Evolutionary conservation across 2,113 vertebrate species (phyloP).

Genomic region (Burhinus bistriatus): DNA sequence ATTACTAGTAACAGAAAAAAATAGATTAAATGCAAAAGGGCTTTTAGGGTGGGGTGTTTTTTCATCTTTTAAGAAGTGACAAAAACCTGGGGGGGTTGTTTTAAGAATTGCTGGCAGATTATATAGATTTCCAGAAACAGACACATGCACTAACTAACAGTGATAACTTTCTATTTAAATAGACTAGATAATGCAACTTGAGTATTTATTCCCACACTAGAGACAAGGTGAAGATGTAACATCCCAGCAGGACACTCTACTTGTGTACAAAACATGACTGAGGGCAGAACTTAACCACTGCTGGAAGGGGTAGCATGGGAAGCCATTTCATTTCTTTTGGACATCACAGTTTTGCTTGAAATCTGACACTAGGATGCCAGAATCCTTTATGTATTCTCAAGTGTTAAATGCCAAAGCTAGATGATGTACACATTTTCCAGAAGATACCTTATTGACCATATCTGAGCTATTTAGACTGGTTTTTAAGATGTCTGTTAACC

Average conservation of each 20-base stretch:
- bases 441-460: neutral
- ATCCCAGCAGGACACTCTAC: neutral
- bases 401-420: neutral
- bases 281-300: neutral
- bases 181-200: neutral
- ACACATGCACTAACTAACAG: neutral
- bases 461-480: neutral
- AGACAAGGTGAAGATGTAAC: neutral
- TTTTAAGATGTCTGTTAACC: neutral
- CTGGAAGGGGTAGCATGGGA: rapidly evolving
- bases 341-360: neutral
- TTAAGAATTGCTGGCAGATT: neutral
- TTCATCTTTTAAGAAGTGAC: neutral
- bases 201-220: neutral
- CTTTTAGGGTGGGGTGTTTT: neutral
- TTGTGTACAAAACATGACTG: neutral
- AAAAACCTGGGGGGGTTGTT: neutral
- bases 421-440: neutral
- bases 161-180: neutral
- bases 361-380: neutral
- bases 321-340: neutral
- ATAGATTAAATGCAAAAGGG: neutral
- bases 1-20: neutral
- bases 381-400: neutral
- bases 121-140: neutral